Conservation (phyloP, 2,797 vertebrate genomes). For the Astyanax mexicanus region DNA sequence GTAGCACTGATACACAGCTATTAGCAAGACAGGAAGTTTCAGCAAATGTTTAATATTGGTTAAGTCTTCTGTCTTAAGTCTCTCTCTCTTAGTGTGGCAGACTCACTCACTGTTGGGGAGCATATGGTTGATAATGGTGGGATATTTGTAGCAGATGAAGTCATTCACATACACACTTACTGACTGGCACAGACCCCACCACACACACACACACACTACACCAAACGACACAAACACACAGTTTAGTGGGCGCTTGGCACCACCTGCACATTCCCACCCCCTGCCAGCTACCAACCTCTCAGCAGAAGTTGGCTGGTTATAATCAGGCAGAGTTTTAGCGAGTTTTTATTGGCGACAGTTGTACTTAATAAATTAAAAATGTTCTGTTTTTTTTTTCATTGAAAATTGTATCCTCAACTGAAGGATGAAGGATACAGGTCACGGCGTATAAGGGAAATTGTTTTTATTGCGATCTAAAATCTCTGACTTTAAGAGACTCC, state of each 20-base stretch:
- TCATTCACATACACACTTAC: conserved; percentile 1
- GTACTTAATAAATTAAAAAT: too few species aligned
- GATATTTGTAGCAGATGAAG: conserved; percentile 24
- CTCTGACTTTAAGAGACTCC: background rate
- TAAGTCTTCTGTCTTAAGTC: background rate
- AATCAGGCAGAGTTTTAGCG: too few species aligned
- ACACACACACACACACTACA: background rate
- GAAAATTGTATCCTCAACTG: background rate
- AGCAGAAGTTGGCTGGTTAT: background rate
- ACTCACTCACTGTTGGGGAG: background rate
- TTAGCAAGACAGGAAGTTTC: too few species aligned
- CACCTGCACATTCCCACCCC: background rate
- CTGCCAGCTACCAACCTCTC: background rate
- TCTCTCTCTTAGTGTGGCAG: too few species aligned
- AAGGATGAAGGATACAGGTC: background rate
- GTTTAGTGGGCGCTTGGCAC: background rate
- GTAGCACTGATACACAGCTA: background rate
- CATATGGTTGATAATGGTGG: conserved; percentile 5
- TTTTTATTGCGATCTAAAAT: background rate
- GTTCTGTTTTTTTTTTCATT: too few species aligned
- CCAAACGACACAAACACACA: background rate
- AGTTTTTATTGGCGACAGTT: too few species aligned
- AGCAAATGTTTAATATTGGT: too few species aligned
- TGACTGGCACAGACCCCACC: background rate
- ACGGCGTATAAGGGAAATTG: background rate